Conservation (phyloP, 2,113 vertebrate species). For the Amblyopsis rosae region DNA sequence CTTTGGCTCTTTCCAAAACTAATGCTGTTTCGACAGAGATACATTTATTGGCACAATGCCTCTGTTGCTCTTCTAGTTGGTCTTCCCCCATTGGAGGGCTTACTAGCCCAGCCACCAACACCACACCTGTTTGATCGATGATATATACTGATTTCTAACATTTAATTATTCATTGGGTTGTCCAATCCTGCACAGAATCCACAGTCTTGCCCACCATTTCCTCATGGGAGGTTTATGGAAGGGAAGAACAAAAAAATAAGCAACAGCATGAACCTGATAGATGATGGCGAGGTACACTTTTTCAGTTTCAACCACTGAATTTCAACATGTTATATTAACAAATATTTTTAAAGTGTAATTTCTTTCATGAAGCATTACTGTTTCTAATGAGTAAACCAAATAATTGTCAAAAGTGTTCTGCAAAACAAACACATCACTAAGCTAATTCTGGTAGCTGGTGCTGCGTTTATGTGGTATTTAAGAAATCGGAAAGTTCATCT, state of each 20-base stretch:
- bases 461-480: conserved; percentile 4
- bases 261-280: too few relatives aligned
- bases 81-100: too few relatives aligned
- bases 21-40: conserved; percentile 39
- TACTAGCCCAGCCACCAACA: too few relatives aligned
- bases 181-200: too few relatives aligned
- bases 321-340: too few relatives aligned
- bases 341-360: too few relatives aligned
- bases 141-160: not conserved
- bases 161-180: not conserved
- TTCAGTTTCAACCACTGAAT: too few relatives aligned
- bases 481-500: conserved; percentile 13
- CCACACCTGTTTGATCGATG: not conserved
- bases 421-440: not conserved
- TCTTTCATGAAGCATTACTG: not conserved
- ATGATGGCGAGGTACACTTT: too few relatives aligned
- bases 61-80: conserved; percentile 26
- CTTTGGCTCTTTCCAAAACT: conserved; percentile 28
- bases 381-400: conserved; percentile 55
- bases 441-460: not conserved
- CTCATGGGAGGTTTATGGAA: too few relatives aligned
- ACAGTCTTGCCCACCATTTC: too few relatives aligned
- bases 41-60: conserved; percentile 58
- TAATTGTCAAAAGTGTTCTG: conserved; percentile 25
- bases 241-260: too few relatives aligned